Evolutionary conservation across 2,888 invertebrate genomes (phyloP), one percentile per base, ranked within the genome.

Genomic region (Stenodera caucasica): DNA sequence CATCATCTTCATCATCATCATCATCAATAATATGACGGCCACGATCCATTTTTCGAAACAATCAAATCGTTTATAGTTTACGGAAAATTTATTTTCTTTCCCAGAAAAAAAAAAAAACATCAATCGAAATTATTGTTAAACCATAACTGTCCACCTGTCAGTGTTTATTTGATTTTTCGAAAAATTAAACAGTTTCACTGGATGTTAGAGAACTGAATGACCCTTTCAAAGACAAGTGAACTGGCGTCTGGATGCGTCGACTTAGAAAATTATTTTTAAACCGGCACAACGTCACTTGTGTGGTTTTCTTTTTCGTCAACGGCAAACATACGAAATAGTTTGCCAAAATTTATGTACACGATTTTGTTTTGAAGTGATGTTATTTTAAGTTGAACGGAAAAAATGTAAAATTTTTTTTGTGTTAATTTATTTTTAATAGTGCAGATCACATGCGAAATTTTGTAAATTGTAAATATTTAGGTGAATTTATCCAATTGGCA

Each of bases 1-100:
- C 80, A 35, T 80, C 79, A 61, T 80, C 80, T 33, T 85, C 85
- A 67, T 84, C 83, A 23, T 84, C 84, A 63, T 78, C 78, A 58
- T 79, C 80, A 37, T 79, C 79, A n/a, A n/a, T n/a, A n/a, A n/a
- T n/a, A n/a, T n/a, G n/a, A n/a, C n/a, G n/a, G 58, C 79, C 79
- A 51, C 69, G 77, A 63, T 77, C 76, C 77, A 78, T 77, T 40
- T 40, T n/a, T n/a, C n/a, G n/a, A n/a, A n/a, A n/a, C n/a, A n/a
- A n/a, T n/a, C n/a, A n/a, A n/a, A n/a, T n/a, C n/a, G n/a, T n/a
- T n/a, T n/a, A n/a, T n/a, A n/a, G n/a, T n/a, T n/a, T n/a, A n/a
- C n/a, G n/a, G n/a, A n/a, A n/a, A n/a, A n/a, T n/a, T 40, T n/a
- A 3, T 21, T 57, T 23, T 2, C 2, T 32, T 21, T 49, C 7